A percentile compares a stretch with the other conserved stretches of the same genome.
phyloP scores from a whole-genome alignment of 2,888 invertebrate species.

The Arge pagana region DNA sequence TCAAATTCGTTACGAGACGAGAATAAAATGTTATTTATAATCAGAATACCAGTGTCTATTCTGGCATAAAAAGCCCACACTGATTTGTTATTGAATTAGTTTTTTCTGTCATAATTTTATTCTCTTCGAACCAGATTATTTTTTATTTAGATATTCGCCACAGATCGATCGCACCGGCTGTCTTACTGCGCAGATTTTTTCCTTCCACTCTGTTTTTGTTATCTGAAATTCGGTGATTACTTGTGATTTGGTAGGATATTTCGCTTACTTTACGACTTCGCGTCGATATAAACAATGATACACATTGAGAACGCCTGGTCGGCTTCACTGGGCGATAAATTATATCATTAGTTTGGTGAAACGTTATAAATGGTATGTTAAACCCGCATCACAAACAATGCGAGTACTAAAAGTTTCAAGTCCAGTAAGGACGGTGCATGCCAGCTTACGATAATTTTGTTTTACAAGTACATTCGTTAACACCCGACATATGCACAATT shows the following conservation, averaged over 20 bases:
- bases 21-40: constrained; percentile 7
- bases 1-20: not conserved
- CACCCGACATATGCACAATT: constrained; percentile 46
- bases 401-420: constrained; percentile 12
- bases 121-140: not conserved
- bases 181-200: too few species aligned
- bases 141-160: too few species aligned
- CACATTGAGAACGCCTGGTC: constrained; percentile 16
- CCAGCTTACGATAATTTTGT: constrained; percentile 36
- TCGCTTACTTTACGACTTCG: too few species aligned
- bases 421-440: constrained; percentile 43
- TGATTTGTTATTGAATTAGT: constrained; percentile 3
- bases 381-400: too few species aligned
- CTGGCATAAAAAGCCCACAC: too few species aligned
- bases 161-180: too few species aligned
- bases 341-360: not conserved
- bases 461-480: constrained; percentile 44
- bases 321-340: not conserved
- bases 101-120: not conserved
- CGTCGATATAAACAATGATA: too few species aligned
- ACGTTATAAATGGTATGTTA: not conserved
- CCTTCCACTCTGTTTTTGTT: constrained; percentile 8
- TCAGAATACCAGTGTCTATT: too few species aligned
- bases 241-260: too few species aligned
- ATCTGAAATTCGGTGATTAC: too few species aligned